A percentile compares a stretch with the other conserved stretches of the same genome.
Conservation (phyloP, 1,140 invertebrate species). For the Lasaia peninsularis region DNA sequence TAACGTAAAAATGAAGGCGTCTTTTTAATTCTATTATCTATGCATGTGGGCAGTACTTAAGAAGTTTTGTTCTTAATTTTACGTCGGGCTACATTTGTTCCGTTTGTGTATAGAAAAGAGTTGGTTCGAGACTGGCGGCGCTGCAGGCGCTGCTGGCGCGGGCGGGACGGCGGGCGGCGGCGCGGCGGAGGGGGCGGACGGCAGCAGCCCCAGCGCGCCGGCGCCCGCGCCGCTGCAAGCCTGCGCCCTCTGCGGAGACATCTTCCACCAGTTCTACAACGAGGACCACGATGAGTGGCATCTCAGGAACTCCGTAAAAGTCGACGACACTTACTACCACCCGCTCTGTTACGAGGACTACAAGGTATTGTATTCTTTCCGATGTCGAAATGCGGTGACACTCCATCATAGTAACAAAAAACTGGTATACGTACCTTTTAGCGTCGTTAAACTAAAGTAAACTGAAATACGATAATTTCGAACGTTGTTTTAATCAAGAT, state of each 20-base stretch:
- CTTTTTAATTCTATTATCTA: no score
- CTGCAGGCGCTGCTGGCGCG: slow-evolving; percentile 37
- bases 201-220: slow-evolving; percentile 81
- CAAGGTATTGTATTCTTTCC: slow-evolving; percentile 80
- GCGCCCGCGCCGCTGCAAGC: slow-evolving; percentile 78
- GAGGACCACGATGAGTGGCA: slow-evolving; percentile 98
- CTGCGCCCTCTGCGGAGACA: slow-evolving; percentile 94
- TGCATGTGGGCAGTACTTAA: no score
- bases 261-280: slow-evolving; percentile 95
- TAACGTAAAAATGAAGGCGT: no score
- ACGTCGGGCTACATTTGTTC: no score
- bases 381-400: no score
- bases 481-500: no score
- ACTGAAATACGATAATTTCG: no score
- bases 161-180: slow-evolving; percentile 37
- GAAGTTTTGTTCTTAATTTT: no score
- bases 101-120: slow-evolving; percentile 83
- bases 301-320: slow-evolving; percentile 87
- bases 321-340: slow-evolving; percentile 91
- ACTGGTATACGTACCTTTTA: not conserved
- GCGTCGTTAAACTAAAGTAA: no score
- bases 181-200: slow-evolving; percentile 65
- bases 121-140: slow-evolving; percentile 88
- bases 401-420: no score
- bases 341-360: slow-evolving; percentile 94